A percentile compares a stretch with the other conserved stretches of the same genome.
These are phyloP conservation scores for Apamea sordens DNA, from an alignment of 2,888 invertebrate genomes.

Conservation along the genomic window DNA sequence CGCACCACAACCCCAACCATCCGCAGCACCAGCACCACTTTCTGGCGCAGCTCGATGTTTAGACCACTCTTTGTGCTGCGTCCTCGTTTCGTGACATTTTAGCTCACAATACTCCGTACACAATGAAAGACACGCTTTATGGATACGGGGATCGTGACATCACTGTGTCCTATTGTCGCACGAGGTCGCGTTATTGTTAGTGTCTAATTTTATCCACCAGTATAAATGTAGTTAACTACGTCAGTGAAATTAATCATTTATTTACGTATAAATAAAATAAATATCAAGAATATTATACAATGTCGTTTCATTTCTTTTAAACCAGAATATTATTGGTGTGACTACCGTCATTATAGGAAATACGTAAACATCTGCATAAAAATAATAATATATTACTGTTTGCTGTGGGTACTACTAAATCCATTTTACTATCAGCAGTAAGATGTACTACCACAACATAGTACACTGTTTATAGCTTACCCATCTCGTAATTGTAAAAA, in stretches of 20 bases:
- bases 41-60: conserved; percentile 56
- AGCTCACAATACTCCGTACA: background rate
- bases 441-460: background rate
- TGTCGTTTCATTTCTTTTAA: background rate
- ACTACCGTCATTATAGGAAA: background rate
- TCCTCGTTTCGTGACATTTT: background rate
- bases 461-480: background rate
- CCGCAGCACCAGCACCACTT: conserved; percentile 56
- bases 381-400: background rate
- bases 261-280: background rate
- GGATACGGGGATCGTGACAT: background rate
- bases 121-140: background rate
- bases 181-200: too few relatives aligned
- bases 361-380: background rate
- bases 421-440: background rate
- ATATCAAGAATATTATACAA: background rate
- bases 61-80: background rate
- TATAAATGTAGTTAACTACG: conserved; percentile 62
- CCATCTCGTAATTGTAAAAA: background rate
- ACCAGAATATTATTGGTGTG: background rate
- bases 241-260: conserved; percentile 65
- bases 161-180: background rate
- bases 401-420: background rate
- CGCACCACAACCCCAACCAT: conserved; percentile 41
- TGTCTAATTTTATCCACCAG: conserved; percentile 61